A percentile compares a stretch with the other conserved stretches of the same genome.
phyloP scores from a whole-genome alignment of 2,888 invertebrate genomes.

The Lacanobia wlatinum region DNA sequence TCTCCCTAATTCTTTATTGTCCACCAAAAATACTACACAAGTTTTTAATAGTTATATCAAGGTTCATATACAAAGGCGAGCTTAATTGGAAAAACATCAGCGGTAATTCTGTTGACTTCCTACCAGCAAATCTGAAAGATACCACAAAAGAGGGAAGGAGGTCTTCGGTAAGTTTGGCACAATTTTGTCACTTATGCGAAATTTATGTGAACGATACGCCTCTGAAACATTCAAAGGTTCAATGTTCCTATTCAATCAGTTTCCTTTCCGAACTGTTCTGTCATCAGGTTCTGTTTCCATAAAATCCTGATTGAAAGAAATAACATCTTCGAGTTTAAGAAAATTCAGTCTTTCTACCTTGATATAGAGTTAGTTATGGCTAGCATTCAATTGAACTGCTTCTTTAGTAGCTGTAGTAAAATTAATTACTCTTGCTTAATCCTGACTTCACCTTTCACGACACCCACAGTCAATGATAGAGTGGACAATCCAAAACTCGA shows the following conservation, averaged over 20 bases:
- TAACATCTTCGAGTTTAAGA: not conserved
- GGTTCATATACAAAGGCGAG: no score
- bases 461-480: slow-evolving; percentile 36
- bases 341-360: not conserved
- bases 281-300: not conserved
- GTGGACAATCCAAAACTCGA: slow-evolving; percentile 14
- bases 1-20: no score
- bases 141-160: no score
- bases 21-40: no score
- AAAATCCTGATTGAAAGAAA: not conserved
- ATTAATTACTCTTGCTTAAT: slow-evolving; percentile 29
- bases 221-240: not conserved
- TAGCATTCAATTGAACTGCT: not conserved
- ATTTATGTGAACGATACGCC: not conserved
- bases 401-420: not conserved
- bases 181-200: no score
- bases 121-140: no score
- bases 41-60: no score
- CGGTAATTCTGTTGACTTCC: no score
- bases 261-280: not conserved
- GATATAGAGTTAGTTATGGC: not conserved
- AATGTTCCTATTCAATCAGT: not conserved
- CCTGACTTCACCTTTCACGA: slow-evolving; percentile 35
- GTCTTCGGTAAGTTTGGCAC: no score
- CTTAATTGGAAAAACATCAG: no score